Evolutionary conservation across 1,140 invertebrate genomes (phyloP).

Genomic region (Cotesia vestalis): DNA sequence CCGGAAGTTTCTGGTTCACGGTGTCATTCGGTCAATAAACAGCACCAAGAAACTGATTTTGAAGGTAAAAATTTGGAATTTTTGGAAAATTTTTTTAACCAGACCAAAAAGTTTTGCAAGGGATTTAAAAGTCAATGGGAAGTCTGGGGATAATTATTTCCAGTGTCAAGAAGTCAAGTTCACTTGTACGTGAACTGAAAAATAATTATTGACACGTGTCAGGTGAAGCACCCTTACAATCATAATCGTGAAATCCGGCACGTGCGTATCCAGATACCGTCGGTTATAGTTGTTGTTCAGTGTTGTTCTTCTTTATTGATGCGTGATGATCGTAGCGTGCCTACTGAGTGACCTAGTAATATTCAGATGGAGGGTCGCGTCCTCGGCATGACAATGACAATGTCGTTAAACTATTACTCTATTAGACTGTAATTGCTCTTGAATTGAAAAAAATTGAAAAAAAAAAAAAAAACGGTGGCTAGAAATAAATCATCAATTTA

Average conservation of each 20-base stretch:
- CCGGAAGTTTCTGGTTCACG: too few relatives aligned
- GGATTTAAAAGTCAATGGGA: neutral
- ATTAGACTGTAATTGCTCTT: too few relatives aligned
- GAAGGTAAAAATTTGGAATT: too few relatives aligned
- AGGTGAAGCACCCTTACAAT: conserved; percentile 53
- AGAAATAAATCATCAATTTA: neutral
- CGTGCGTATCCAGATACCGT: conserved; percentile 42
- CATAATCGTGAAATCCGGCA: conserved; percentile 43
- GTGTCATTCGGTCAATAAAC: too few relatives aligned
- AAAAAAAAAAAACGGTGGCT: neutral
- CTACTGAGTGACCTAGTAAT: neutral
- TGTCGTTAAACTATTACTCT: neutral
- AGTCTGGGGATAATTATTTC: conserved; percentile 10
- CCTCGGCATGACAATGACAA: neutral
- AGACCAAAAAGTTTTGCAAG: neutral
- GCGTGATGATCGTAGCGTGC: conserved; percentile 15
- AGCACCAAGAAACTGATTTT: too few relatives aligned
- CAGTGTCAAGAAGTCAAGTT: conserved; percentile 22
- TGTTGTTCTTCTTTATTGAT: neutral
- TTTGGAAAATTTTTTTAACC: too few relatives aligned
- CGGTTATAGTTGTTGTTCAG: conserved; percentile 2
- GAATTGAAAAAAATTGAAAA: too few relatives aligned
- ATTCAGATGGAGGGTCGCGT: neutral
- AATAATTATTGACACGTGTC: conserved; percentile 55
- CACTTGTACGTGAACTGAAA: conserved; percentile 39